Evolutionary conservation across 2,888 invertebrate genomes (phyloP), one percentile per base, ranked within the genome.

Genomic region (Taenaris catops): DNA sequence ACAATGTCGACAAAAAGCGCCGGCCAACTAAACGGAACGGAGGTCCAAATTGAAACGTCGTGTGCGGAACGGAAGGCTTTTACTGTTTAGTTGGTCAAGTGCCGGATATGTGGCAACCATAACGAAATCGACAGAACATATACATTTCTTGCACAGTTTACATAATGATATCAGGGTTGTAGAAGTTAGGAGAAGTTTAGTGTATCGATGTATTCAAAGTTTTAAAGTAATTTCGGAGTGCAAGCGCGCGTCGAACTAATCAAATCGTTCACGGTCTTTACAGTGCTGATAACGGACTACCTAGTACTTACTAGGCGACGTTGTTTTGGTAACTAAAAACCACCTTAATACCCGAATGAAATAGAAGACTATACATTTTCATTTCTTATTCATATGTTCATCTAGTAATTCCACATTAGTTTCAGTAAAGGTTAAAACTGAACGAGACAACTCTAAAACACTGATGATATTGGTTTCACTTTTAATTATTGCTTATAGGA

Each of bases 171-270:
- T n/a, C n/a, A n/a, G n/a, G n/a, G n/a, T n/a, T 14, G 14, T 4
- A 14, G 14, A 14, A 14, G 14, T 14, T 14, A 14, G 14, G 3
- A 14, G 14, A 14, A 14, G 14, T 14, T 14, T 14, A 4, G 2
- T 14, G 14, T 14, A 14, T 14, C 14, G 14, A 14, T 48, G 61
- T 58, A 58, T 50, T 50, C n/a, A 48, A 65, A 76, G 73, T 79
- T 78, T 68, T 51, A 73, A 80, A 81, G 79, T 80, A 83, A 84
- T 84, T 84, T 84, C 65, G 71, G 75, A 75, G 74, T 80, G 75
- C 79, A 78, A 63, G 71, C 75, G 70, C 72, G 78, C 75, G 76
- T 75, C 71, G 75, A 73, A 75, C 73, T 79, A 84, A 84, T 83
- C 80, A 75, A 81, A 78, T 81, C 72, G 71, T 83, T 78, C 73